Conservation (phyloP, 1,140 invertebrate species). For the Drosophila kikkawai region DNA sequence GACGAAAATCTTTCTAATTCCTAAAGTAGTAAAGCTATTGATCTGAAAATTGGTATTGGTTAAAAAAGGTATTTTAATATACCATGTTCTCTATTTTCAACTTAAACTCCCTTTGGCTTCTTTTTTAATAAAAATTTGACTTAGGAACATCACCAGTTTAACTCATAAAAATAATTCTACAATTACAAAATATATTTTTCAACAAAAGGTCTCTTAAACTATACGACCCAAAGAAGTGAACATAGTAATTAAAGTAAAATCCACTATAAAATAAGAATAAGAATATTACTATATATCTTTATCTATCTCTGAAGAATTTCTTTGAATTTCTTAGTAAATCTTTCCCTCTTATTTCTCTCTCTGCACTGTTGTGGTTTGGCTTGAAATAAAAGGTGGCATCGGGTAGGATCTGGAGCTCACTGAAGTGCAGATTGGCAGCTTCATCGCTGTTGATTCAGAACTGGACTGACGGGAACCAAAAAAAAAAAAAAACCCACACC, state of each 20-base stretch:
- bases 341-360: slow-evolving; percentile 1
- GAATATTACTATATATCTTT: too few relatives aligned
- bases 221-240: too few relatives aligned
- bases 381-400: slow-evolving; percentile 7
- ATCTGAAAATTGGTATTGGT: neutral
- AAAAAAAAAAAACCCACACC: slow-evolving; percentile 41
- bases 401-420: slow-evolving; percentile 21
- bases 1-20: too few relatives aligned
- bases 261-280: too few relatives aligned
- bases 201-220: too few relatives aligned
- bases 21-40: too few relatives aligned
- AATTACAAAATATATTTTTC: too few relatives aligned
- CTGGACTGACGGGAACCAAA: slow-evolving; percentile 67
- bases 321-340: too few relatives aligned
- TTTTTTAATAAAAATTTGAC: too few relatives aligned
- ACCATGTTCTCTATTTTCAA: neutral
- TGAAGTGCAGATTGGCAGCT: slow-evolving; percentile 54
- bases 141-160: neutral
- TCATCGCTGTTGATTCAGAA: slow-evolving; percentile 60
- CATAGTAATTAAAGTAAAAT: too few relatives aligned
- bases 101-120: neutral
- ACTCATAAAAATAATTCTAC: too few relatives aligned
- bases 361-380: slow-evolving; percentile 29
- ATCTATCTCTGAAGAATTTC: too few relatives aligned
- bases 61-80: neutral